Evolutionary conservation across 2,888 invertebrate species (phyloP), one percentile per base, ranked within the genome.

Genomic region (Heliconius ethilla): DNA sequence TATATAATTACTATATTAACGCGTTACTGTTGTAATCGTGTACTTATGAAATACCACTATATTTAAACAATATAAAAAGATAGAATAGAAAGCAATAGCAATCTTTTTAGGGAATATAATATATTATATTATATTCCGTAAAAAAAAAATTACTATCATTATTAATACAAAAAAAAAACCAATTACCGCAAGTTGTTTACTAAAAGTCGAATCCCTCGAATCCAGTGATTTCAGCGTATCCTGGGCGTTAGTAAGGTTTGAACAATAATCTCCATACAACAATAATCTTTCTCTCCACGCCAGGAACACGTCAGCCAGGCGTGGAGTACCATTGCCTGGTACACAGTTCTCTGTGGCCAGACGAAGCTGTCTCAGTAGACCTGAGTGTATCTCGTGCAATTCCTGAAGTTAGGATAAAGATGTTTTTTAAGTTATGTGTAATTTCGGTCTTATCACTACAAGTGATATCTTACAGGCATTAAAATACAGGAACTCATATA

Each of bases 231-330:
- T 98, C 79, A 99, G 95, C 79, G 96, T 95, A 81, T 97, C 97
- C 88, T 98, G 98, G n/a, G 99, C 99, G 76, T 95, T 95, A 1
- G 98, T 97, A 80, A 99, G 95, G 91, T 98, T 98, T 70, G 99
- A 97, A 94, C 99, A 99, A 91, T 99, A 99, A 87, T 98, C 97
- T 22, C 99, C 99, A 88, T 99, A 99, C 77, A 98, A 96, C 59
- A 99, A 95, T 89, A 99, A 97, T 80, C 97, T 96, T 88, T 98
- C 97, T 84, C 98, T 96, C 96, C 97, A 98, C 84, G 97, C 96
- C 74, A 99, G 95, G 94, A 99, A 99, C 81, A 98, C 97, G 89
- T 97, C 97, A 73, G 97, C 97, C 75, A 98, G 87, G 0, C 93
- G 89, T 75, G 94, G 94, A 70, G 92, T 89, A 0, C 91, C 92